phyloP scores from a whole-genome alignment of 2,113 vertebrate genomes.

The Phodopus roborovskii region DNA sequence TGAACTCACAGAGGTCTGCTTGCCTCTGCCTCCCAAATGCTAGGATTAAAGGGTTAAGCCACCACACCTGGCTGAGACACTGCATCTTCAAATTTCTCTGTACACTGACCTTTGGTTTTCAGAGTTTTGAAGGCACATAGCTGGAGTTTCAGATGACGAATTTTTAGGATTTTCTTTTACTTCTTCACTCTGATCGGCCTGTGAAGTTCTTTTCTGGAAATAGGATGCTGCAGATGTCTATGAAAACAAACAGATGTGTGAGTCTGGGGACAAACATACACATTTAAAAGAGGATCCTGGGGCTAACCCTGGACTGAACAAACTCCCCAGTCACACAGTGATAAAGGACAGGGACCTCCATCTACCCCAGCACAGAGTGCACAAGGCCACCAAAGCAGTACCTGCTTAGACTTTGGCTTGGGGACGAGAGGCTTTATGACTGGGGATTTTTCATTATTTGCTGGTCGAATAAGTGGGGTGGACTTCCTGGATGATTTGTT shows the following conservation, averaged over 20 bases:
- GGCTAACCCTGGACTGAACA: background rate
- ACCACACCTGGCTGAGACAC: background rate
- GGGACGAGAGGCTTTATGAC: conserved; percentile 94
- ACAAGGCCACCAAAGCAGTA: conserved; percentile 61
- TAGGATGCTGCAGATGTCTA: conserved; percentile 88
- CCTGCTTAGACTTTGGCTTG: conserved; percentile 93
- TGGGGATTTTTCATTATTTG: conserved; percentile 85
- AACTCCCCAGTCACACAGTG: background rate
- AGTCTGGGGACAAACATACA: background rate
- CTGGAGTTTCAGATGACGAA: conserved; percentile 57
- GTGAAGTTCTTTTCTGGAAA: conserved; percentile 88
- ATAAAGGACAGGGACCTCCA: background rate
- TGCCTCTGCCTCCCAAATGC: background rate
- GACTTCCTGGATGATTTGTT: conserved; percentile 88
- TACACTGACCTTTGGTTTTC: conserved; percentile 90
- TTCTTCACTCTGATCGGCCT: conserved; percentile 83
- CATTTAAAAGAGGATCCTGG: background rate
- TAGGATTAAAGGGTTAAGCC: background rate
- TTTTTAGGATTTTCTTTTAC: conserved; percentile 80
- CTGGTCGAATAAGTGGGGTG: conserved; percentile 69
- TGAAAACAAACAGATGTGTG: conserved; percentile 41
- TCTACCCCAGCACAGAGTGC: background rate
- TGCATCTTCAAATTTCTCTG: background rate
- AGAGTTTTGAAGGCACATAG: conserved; percentile 79
- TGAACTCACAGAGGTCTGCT: background rate